phyloP scores from a whole-genome alignment of 2,113 vertebrate genomes.

The Climacteris rufus region DNA sequence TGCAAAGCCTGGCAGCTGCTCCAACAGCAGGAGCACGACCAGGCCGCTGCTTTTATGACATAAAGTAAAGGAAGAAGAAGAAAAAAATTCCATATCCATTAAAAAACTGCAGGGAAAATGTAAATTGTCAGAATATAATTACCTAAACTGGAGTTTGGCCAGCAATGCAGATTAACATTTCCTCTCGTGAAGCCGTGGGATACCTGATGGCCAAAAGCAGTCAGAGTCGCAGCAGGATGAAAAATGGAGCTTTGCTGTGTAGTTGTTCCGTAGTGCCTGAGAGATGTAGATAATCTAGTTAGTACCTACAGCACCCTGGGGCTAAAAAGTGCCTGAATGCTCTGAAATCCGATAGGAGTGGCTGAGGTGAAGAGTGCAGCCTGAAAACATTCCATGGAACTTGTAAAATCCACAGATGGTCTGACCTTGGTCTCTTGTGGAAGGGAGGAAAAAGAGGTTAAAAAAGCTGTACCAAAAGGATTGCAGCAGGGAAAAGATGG shows the following conservation, averaged over 20 bases:
- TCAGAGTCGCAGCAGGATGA: not conserved
- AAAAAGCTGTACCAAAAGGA: not conserved
- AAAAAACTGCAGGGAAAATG: slow-evolving; percentile 21
- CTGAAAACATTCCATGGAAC: not conserved
- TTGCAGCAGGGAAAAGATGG: not conserved
- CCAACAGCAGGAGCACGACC: not conserved
- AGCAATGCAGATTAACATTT: slow-evolving; percentile 28
- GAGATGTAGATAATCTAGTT: not conserved
- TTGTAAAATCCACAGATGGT: not conserved
- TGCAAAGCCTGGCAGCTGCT: slow-evolving; percentile 38
- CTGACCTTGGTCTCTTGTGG: not conserved
- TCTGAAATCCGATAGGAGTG: slow-evolving; percentile 5
- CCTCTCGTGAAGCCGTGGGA: not conserved
- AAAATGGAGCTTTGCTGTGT: not conserved
- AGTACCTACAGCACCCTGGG: not conserved
- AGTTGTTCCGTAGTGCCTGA: not conserved
- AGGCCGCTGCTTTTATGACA: not conserved
- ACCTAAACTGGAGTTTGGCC: slow-evolving; percentile 24
- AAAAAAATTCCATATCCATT: not conserved
- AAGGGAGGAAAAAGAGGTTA: not conserved
- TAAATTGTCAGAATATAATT: slow-evolving; percentile 39
- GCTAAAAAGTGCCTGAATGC: not conserved
- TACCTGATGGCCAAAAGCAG: not conserved
- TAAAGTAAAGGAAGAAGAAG: not conserved
- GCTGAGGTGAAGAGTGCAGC: not conserved